Conservation (phyloP, 1,140 invertebrate species). For the Drosophila oshimai region DNA sequence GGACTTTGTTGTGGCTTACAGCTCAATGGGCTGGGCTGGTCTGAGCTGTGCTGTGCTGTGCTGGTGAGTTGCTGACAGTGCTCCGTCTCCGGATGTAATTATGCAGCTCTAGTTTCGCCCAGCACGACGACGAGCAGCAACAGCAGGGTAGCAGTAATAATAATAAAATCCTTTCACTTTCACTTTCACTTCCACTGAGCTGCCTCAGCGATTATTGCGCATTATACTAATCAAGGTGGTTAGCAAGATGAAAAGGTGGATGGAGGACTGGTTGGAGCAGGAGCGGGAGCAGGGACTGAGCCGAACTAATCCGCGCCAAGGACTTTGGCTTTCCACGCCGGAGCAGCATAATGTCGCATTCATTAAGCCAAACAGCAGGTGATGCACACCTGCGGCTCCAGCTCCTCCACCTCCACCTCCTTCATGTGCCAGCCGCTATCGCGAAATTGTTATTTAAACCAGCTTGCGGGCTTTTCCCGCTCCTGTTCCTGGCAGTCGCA, state of each 20-base stretch:
- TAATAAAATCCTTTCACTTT: constrained; percentile 65
- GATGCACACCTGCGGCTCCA: constrained; percentile 60
- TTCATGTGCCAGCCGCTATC: constrained; percentile 12
- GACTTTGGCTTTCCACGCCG: constrained; percentile 14
- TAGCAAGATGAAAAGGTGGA: constrained; percentile 17
- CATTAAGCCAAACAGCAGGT: constrained; percentile 76
- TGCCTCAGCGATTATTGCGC: constrained; percentile 52
- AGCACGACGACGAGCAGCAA: neutral
- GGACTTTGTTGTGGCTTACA: constrained; percentile 11
- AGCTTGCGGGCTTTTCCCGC: constrained; percentile 11
- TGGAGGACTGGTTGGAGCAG: neutral
- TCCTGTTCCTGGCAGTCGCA: neutral
- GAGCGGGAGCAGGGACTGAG: neutral
- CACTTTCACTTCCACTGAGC: constrained; percentile 19
- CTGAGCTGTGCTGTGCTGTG: too few relatives aligned
- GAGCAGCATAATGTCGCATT: constrained; percentile 59
- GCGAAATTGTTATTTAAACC: constrained; percentile 56
- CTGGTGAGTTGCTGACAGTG: constrained; percentile 45
- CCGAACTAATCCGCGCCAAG: constrained; percentile 37
- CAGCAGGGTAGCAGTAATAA: constrained; percentile 21
- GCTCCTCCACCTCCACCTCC: neutral
- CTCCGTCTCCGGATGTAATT: constrained; percentile 40
- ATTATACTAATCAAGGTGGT: constrained; percentile 62
- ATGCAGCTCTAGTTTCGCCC: constrained; percentile 29
- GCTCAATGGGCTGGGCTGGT: too few relatives aligned